Evolutionary conservation across 64 coral and sea anemone genomes (phyloP).

Genomic region (Orbicella faveolata): DNA sequence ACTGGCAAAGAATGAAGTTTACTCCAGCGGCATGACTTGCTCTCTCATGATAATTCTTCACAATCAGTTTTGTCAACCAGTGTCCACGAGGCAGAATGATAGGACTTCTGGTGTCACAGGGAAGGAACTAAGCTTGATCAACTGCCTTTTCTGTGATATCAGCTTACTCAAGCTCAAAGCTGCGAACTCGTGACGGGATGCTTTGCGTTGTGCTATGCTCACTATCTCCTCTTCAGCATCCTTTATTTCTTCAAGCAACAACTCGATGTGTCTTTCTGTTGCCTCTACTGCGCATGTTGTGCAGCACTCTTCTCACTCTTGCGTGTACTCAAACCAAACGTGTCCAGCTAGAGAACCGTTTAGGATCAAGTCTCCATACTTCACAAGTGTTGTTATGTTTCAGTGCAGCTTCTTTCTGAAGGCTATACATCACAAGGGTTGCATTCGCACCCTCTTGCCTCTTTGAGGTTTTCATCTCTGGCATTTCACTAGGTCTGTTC

Average conservation of each 20-base stretch:
- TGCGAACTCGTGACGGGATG: too few species aligned
- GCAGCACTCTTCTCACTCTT: conserved; percentile 54
- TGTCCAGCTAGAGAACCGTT: conserved; percentile 52
- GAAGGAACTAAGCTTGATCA: conserved; percentile 14
- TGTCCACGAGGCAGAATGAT: conserved; percentile 12
- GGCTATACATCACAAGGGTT: neutral
- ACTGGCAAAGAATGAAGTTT: conserved; percentile 40
- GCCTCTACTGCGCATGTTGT: conserved; percentile 26
- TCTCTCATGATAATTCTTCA: conserved; percentile 34
- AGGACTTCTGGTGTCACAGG: neutral
- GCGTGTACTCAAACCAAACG: conserved; percentile 36
- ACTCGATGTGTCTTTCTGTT: neutral
- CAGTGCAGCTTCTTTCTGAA: neutral
- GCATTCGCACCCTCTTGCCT: neutral
- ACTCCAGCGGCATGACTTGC: conserved; percentile 25
- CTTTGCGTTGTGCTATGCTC: too few species aligned
- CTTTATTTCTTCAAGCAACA: too few species aligned
- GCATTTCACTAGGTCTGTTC: conserved; percentile 3
- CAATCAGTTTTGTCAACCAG: conserved; percentile 16
- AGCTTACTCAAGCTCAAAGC: too few species aligned
- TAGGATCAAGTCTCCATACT: conserved; percentile 37
- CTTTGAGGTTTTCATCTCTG: conserved; percentile 31
- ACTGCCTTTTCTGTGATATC: too few species aligned
- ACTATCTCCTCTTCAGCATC: too few species aligned
- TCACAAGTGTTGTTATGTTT: neutral